Percentiles rank a stretch among this genome's conserved stretches.
Evolutionary conservation across 2,888 invertebrate genomes (phyloP).

Genomic region (Noctua comes): DNA sequence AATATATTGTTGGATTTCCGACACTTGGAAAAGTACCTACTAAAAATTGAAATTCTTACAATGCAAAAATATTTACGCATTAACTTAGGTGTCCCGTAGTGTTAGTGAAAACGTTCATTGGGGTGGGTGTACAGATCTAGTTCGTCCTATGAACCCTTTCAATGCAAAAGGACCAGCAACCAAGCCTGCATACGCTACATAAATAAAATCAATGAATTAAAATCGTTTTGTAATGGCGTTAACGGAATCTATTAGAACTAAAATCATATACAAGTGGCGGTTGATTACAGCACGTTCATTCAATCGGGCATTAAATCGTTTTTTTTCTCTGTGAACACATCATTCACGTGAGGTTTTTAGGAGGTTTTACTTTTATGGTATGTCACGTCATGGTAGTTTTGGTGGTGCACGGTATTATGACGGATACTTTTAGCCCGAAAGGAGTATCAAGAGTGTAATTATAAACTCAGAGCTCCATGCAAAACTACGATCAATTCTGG

Average conservation of each 20-base stretch:
- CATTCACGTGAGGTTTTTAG: conserved; percentile 32
- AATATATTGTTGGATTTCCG: too few relatives aligned
- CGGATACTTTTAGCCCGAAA: neutral
- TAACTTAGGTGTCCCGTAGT: too few relatives aligned
- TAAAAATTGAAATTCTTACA: too few relatives aligned
- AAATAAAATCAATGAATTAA: conserved; percentile 69
- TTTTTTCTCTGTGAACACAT: conserved; percentile 30
- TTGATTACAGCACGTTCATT: conserved; percentile 80
- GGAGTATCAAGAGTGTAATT: neutral
- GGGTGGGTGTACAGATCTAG: neutral
- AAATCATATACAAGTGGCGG: conserved; percentile 74
- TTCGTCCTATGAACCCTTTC: conserved; percentile 13
- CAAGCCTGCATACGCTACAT: conserved; percentile 31
- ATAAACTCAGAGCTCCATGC: neutral
- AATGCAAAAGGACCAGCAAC: conserved; percentile 33
- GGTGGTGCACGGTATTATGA: neutral
- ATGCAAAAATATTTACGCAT: too few relatives aligned
- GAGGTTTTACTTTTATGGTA: conserved; percentile 35
- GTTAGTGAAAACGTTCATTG: too few relatives aligned
- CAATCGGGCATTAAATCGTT: conserved; percentile 53
- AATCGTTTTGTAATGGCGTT: conserved; percentile 72
- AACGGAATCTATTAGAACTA: conserved; percentile 77
- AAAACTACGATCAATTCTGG: conserved; percentile 16
- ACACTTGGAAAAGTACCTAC: too few relatives aligned
- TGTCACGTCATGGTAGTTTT: conserved; percentile 16